Base-by-base conservation (phyloP, 2,113 vertebrate species). In the Clarias gariepinus region DNA sequence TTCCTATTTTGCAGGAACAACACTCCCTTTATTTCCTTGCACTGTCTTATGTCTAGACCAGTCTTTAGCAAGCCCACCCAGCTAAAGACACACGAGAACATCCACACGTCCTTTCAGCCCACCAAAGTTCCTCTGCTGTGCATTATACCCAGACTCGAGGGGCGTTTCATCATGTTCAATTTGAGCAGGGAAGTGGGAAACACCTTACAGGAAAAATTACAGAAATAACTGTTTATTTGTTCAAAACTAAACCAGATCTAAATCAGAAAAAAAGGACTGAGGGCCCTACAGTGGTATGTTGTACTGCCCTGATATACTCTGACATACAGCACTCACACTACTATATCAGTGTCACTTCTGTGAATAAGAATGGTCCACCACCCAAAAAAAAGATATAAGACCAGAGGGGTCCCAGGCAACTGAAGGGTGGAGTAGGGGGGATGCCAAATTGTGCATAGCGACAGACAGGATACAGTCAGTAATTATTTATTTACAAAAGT, bases 1-100 rank as follows among this genome's bases (percentile, higher is more conserved):
- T 95, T 95, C 94, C 95, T 95, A 60, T 60, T 89, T 90, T 68
- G 0, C 80, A 55, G 85, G 87, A 91, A 93, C 91, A 94, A 91
- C 90, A 93, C 87, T 90, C 90, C 89, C 84, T 92, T 85, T 91
- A 83, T 91, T 89, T 83, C 84, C 89, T 83, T 88, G 88, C 82
- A 21, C 55, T 36, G 69, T 88, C 87, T 82, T 86, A 90, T 74
- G 89, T 91, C 92, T 89, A 91, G 73, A 91, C 89, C 63, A 81
- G 83, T 88, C 83, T 87, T 74, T 82, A 52, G 80, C 86, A 85
- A 93, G 91, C 91, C 91, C 93, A 91, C 94, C 94, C 92, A 92
- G 8, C 71, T 77, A 58, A 78, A 9, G 53, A 88, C 71, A 61
- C 71, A 79, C 30, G 23, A 82, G 71, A 64, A 25, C 53, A 77